These are phyloP conservation scores for Quadroppia sp. DNA, from an alignment of 2,888 invertebrate genomes.

Conservation along the genomic window DNA sequence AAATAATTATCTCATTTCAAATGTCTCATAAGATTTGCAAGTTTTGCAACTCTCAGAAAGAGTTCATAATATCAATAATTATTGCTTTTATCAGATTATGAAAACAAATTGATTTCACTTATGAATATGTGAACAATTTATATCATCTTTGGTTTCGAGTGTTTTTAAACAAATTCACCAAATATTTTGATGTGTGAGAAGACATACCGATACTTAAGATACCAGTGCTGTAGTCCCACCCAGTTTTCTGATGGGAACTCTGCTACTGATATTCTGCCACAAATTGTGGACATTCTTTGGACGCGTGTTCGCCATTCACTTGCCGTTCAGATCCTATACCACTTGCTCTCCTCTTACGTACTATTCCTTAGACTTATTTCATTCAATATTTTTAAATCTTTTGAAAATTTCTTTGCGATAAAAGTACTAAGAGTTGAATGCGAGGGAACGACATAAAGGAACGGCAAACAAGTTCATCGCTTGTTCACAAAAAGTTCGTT, in stretches of 20 bases:
- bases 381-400: conserved; percentile 15
- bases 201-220: conserved; percentile 21
- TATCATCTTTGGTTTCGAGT: neutral
- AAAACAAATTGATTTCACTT: conserved; percentile 13
- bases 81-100: neutral
- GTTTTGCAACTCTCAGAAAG: neutral
- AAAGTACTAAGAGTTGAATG: neutral
- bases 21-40: conserved; percentile 16
- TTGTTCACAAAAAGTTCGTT: conserved; percentile 6
- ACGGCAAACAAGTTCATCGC: conserved; percentile 17
- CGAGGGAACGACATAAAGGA: neutral
- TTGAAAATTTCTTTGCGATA: conserved; percentile 1
- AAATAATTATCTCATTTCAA: neutral
- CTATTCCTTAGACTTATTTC: neutral
- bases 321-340: neutral
- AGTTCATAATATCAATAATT: neutral
- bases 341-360: conserved; percentile 11
- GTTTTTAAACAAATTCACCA: conserved; percentile 11
- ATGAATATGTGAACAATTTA: neutral
- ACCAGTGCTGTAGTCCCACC: conserved; percentile 5
- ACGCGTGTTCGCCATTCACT: conserved; percentile 1
- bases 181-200: conserved; percentile 24
- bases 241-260: conserved; percentile 26
- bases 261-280: conserved; percentile 10
- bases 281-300: conserved; percentile 23